Conservation (phyloP, 2,113 vertebrate genomes). For the Archocentrus centrarchus region DNA sequence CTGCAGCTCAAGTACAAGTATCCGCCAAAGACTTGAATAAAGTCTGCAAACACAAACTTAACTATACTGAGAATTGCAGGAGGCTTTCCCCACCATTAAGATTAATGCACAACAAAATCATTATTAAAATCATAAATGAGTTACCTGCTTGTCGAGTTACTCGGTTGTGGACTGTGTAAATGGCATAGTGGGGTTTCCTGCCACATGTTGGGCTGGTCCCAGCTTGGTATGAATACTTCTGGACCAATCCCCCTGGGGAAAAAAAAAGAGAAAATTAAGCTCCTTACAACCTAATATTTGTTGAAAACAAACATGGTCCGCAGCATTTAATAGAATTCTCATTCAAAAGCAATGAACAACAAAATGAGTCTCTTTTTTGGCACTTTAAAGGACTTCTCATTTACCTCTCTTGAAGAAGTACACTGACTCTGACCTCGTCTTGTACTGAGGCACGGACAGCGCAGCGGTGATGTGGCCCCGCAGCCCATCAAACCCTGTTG, state of each 20-base stretch:
- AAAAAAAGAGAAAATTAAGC: not conserved
- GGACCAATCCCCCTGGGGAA: constrained; percentile 85
- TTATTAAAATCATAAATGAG: not conserved
- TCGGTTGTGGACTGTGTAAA: constrained; percentile 56
- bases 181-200: constrained; percentile 62
- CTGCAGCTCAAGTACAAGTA: not conserved
- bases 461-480: constrained; percentile 88
- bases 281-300: not conserved
- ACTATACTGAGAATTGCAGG: not conserved
- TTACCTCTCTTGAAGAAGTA: constrained; percentile 96
- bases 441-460: constrained; percentile 87
- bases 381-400: not conserved
- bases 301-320: not conserved
- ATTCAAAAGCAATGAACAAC: not conserved
- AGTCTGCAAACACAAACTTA: not conserved
- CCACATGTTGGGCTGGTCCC: constrained; percentile 82
- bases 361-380: not conserved
- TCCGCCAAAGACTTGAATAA: not conserved
- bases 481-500: constrained; percentile 88
- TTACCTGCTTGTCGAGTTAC: constrained; percentile 70
- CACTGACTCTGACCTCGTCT: constrained; percentile 86
- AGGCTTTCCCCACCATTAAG: fast-evolving
- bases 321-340: not conserved
- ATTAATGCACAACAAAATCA: not conserved
- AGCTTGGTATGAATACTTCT: constrained; percentile 90